These are phyloP conservation scores for Clitarchus hookeri DNA, from an alignment of 2,888 invertebrate species.

Conservation along the genomic window DNA sequence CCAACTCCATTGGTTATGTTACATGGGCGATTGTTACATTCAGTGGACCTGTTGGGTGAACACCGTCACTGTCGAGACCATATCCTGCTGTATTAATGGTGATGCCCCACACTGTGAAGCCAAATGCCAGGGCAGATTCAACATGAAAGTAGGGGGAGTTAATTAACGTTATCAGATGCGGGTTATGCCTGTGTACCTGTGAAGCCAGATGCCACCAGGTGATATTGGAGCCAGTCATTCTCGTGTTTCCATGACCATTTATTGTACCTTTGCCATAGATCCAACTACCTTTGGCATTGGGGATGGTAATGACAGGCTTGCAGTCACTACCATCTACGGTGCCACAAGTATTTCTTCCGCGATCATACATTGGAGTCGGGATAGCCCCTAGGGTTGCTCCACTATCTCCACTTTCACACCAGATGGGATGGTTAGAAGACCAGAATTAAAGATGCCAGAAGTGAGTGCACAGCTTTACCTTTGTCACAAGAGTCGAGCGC, in stretches of 20 bases:
- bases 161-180: too few relatives aligned
- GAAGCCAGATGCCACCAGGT: too few relatives aligned
- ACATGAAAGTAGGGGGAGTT: too few relatives aligned
- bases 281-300: neutral
- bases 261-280: neutral
- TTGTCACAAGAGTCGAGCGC: neutral
- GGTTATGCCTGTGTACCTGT: too few relatives aligned
- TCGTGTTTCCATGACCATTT: neutral
- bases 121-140: too few relatives aligned
- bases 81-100: too few relatives aligned
- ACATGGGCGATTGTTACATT: too few relatives aligned
- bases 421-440: neutral
- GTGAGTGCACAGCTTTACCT: neutral
- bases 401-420: neutral
- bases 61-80: too few relatives aligned
- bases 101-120: too few relatives aligned
- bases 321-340: neutral
- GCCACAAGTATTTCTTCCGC: neutral
- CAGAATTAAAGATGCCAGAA: neutral
- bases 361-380: neutral
- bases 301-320: neutral
- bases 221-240: too few relatives aligned
- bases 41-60: too few relatives aligned
- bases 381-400: neutral
- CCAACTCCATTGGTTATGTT: too few relatives aligned